These are phyloP conservation scores for Eupristina koningsbergeri DNA, from an alignment of 1,140 invertebrate species.

Conservation along the genomic window DNA sequence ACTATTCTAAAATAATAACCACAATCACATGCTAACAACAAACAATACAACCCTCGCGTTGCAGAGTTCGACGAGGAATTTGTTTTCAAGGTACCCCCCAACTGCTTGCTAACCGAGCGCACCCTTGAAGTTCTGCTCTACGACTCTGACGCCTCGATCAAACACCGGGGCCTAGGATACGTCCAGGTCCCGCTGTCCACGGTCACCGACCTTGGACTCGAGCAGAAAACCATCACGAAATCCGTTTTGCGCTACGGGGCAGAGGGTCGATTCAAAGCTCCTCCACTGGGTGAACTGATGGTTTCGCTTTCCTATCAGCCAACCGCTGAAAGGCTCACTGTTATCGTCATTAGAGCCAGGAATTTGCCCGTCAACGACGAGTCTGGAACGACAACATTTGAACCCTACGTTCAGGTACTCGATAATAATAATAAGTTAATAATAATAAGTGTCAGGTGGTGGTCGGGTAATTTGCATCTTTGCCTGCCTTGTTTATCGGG, in stretches of 20 bases:
- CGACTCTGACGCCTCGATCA: slow-evolving; percentile 80
- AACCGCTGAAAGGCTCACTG: slow-evolving; percentile 84
- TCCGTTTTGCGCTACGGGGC: slow-evolving; percentile 60
- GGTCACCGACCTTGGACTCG: slow-evolving; percentile 69
- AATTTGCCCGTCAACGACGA: slow-evolving; percentile 80
- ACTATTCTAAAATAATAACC: too few species aligned
- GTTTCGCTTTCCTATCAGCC: slow-evolving; percentile 87
- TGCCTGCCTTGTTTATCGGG: too few species aligned
- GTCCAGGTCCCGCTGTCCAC: slow-evolving; percentile 72
- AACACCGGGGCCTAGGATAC: slow-evolving; percentile 76
- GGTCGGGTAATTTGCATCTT: too few species aligned
- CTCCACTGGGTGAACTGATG: slow-evolving; percentile 82
- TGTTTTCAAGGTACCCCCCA: slow-evolving; percentile 80
- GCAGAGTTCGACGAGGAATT: slow-evolving; percentile 81
- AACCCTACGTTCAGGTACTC: slow-evolving; percentile 86
- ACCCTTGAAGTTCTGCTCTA: slow-evolving; percentile 75
- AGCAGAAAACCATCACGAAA: slow-evolving; percentile 55
- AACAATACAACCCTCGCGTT: too few species aligned
- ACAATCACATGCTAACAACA: too few species aligned
- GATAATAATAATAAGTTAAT: too few species aligned
- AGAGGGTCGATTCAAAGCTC: slow-evolving; percentile 63
- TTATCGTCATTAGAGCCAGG: slow-evolving; percentile 86
- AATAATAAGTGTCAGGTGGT: too few species aligned
- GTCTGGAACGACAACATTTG: slow-evolving; percentile 73
- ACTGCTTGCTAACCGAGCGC: slow-evolving; percentile 72